Evolutionary conservation across 2,113 vertebrate species (phyloP).

Genomic region (Rhinoderma darwinii): DNA sequence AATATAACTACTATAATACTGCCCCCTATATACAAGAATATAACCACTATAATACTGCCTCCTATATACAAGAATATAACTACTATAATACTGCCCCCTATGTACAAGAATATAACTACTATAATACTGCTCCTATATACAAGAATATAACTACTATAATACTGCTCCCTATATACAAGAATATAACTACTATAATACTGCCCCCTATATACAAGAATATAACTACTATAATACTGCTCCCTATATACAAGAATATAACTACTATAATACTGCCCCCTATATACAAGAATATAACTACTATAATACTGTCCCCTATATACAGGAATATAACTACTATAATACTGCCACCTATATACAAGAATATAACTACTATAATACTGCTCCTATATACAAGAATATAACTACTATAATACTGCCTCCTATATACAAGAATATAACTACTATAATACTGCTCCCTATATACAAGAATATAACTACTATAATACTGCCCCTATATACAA

Average conservation of each 20-base stretch:
- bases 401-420: background rate
- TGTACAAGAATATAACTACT: conserved; percentile 2
- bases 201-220: no score
- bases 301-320: no score
- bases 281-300: no score
- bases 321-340: no score
- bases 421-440: conserved; percentile 3
- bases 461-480: conserved; percentile 8
- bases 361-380: no score
- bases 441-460: background rate
- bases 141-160: background rate
- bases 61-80: conserved; percentile 2
- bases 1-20: background rate
- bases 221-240: no score
- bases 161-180: background rate
- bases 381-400: background rate
- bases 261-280: no score
- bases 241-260: no score
- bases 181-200: no score
- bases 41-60: background rate
- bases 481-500: background rate
- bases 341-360: no score
- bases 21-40: background rate
- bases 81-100: conserved; percentile 5
- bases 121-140: background rate